These are phyloP conservation scores for Irena cyanogastra DNA, from an alignment of 2,113 vertebrate genomes.

Conservation along the genomic window DNA sequence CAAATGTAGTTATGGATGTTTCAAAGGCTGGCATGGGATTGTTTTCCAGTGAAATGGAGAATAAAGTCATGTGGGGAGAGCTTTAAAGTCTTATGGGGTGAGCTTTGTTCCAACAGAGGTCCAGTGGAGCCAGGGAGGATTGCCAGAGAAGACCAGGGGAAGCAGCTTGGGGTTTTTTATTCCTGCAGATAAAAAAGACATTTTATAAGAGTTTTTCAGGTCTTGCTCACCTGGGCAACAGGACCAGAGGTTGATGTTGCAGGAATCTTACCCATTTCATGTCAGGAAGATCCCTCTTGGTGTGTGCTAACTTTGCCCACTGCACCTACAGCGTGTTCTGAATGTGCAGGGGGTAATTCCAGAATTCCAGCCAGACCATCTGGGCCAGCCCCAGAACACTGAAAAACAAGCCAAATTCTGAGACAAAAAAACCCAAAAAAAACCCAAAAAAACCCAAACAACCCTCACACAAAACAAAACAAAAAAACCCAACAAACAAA, in stretches of 20 bases:
- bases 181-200: not conserved
- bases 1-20: accelerated
- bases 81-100: not conserved
- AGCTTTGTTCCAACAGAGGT: not conserved
- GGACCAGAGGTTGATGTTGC: not conserved
- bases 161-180: accelerated
- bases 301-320: accelerated
- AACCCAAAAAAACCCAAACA: too few species aligned
- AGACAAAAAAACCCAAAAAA: accelerated
- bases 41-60: not conserved
- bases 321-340: not conserved
- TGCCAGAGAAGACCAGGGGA: not conserved
- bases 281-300: not conserved
- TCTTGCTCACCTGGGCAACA: not conserved
- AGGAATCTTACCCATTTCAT: not conserved
- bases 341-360: not conserved
- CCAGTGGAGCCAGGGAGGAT: not conserved
- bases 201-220: not conserved
- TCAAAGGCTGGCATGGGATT: not conserved
- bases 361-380: not conserved
- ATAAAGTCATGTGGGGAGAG: not conserved
- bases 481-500: too few species aligned
- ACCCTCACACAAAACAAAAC: too few species aligned
- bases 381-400: accelerated
- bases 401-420: not conserved